Evolutionary conservation across 2,113 vertebrate genomes (phyloP).

Genomic region (Nibea albiflora): DNA sequence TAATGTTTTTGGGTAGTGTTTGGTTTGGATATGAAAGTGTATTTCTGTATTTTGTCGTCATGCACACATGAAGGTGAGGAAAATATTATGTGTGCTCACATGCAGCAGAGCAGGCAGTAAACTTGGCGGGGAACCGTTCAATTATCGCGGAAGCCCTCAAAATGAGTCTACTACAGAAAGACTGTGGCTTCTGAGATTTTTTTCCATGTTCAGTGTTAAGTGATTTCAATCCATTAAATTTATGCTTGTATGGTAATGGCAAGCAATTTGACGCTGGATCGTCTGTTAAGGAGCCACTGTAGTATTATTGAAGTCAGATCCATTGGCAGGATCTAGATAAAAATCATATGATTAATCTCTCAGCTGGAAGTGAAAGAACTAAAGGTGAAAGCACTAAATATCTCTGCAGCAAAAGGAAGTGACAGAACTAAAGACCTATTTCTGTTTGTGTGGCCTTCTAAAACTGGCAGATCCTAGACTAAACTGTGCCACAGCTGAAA

Average conservation of each 20-base stretch:
- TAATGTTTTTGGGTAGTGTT: neutral
- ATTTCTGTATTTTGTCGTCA: neutral
- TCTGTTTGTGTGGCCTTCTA: conserved; percentile 69
- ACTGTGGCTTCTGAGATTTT: conserved; percentile 28
- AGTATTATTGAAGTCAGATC: conserved; percentile 26
- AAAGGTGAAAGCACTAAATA: conserved; percentile 40
- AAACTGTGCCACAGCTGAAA: conserved; percentile 72
- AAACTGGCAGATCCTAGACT: conserved; percentile 61
- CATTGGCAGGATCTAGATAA: conserved; percentile 37
- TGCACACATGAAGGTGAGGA: conserved; percentile 15
- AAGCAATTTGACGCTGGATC: conserved; percentile 36
- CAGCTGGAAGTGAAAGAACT: conserved; percentile 32
- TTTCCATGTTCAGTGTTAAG: conserved; percentile 53
- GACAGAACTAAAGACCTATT: conserved; percentile 55
- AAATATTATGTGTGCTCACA: conserved; percentile 17
- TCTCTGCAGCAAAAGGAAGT: conserved; percentile 30
- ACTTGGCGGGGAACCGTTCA: conserved; percentile 37
- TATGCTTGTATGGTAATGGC: conserved; percentile 22
- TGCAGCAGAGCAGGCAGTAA: conserved; percentile 28
- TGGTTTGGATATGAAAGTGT: neutral
- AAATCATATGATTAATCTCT: conserved; percentile 33
- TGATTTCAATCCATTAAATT: conserved; percentile 44
- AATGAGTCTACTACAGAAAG: conserved; percentile 27
- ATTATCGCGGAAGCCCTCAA: conserved; percentile 50
- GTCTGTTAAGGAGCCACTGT: conserved; percentile 26